phyloP scores from a whole-genome alignment of 2,888 invertebrate species.

The Chrysodeixis includens region DNA sequence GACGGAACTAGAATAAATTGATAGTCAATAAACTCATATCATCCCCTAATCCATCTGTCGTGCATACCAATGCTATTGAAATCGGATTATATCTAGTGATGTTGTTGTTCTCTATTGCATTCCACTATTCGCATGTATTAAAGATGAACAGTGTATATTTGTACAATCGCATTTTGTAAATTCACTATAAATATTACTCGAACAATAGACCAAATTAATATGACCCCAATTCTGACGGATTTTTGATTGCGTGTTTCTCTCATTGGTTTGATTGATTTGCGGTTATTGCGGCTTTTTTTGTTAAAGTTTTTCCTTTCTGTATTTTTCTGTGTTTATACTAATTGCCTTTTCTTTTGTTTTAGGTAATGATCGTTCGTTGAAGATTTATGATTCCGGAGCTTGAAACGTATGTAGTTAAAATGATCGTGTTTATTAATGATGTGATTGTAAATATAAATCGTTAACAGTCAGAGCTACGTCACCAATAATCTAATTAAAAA shows the following conservation, averaged over 20 bases:
- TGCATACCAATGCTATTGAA: slow-evolving; percentile 41
- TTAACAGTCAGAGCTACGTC: background rate
- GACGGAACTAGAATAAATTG: background rate
- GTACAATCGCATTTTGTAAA: background rate
- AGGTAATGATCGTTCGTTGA: background rate
- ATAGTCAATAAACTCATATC: background rate
- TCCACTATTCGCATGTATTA: slow-evolving; percentile 28
- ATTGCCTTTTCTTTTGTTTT: background rate
- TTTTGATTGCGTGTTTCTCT: background rate
- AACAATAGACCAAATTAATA: background rate
- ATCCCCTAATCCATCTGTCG: slow-evolving; percentile 38
- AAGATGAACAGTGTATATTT: slow-evolving; percentile 1
- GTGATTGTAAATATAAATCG: background rate
- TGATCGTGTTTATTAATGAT: background rate
- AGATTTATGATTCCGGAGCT: background rate
- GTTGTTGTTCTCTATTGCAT: slow-evolving; percentile 27
- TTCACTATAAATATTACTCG: background rate
- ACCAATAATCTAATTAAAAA: slow-evolving; percentile 18
- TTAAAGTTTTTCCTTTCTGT: background rate
- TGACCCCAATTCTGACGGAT: background rate
- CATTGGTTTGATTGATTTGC: background rate
- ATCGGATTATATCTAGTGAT: slow-evolving; percentile 46
- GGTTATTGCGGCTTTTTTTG: background rate
- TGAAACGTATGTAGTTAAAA: background rate
- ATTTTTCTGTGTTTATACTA: background rate